Evolutionary conservation across 1,140 invertebrate species (phyloP).

Genomic region (Protaetia brevitarsis): DNA sequence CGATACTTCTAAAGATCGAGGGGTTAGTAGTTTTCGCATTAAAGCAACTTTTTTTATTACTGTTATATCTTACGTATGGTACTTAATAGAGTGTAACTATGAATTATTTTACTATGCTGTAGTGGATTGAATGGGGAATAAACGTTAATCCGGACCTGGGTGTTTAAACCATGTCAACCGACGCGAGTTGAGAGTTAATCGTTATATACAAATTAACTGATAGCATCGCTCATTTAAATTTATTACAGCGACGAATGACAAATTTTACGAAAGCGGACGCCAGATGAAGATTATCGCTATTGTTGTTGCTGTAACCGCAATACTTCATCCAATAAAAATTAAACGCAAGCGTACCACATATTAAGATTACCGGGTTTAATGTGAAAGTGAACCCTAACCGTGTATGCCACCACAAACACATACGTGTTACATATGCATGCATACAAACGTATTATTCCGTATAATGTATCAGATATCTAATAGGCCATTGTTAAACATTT

Average conservation of each 20-base stretch:
- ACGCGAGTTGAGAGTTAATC: no score
- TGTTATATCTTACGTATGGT: no score
- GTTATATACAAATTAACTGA: no score
- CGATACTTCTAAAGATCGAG: no score
- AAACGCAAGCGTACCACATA: neutral
- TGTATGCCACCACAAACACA: neutral
- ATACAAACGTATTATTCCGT: neutral
- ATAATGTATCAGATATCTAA: conserved; percentile 34
- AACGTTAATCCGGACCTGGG: no score
- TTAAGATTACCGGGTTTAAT: neutral
- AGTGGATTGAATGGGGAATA: no score
- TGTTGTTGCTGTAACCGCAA: neutral
- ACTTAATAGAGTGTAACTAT: no score
- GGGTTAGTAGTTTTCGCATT: no score
- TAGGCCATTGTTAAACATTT: conserved; percentile 48
- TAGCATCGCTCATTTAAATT: no score
- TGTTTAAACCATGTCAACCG: no score
- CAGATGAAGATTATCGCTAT: conserved; percentile 1
- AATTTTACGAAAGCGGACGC: conserved; percentile 9
- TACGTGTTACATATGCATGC: neutral
- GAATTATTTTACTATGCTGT: no score
- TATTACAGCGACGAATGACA: conserved; percentile 9
- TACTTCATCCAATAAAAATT: neutral
- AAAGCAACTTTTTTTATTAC: no score
- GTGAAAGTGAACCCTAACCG: neutral